Percentiles rank a stretch among this genome's conserved stretches.
These are phyloP conservation scores for Cactoblastis cactorum DNA, from an alignment of 2,888 invertebrate species.

Conservation along the genomic window DNA sequence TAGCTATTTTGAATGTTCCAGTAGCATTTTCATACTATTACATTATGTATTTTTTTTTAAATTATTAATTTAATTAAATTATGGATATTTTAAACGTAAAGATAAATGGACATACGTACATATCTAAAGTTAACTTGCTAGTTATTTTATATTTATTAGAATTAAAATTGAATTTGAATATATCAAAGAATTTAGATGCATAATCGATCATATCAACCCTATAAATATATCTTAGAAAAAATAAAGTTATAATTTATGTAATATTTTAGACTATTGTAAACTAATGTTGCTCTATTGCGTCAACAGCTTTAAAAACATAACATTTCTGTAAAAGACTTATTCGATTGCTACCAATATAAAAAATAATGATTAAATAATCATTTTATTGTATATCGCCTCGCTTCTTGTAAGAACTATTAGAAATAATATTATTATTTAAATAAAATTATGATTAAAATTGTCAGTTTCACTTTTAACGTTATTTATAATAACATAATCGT, in stretches of 20 bases:
- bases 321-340: constrained; percentile 23
- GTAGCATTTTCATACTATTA: no score
- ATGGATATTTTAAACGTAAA: background rate
- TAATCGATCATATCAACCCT: constrained; percentile 35
- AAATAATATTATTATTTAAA: constrained; percentile 46
- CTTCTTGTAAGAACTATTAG: constrained; percentile 47
- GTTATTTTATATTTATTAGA: constrained; percentile 19
- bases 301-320: constrained; percentile 46
- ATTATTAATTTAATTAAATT: no score
- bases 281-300: constrained; percentile 43
- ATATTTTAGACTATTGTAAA: constrained; percentile 17
- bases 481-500: no score
- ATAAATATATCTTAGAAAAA: constrained; percentile 23
- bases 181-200: constrained; percentile 34
- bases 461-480: constrained; percentile 14
- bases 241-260: constrained; percentile 20
- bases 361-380: constrained; percentile 30
- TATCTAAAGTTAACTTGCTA: constrained; percentile 18
- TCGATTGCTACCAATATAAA: constrained; percentile 27
- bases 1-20: background rate
- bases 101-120: constrained; percentile 16
- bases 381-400: constrained; percentile 47
- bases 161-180: constrained; percentile 27
- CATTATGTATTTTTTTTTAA: constrained; percentile 5
- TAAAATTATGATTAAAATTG: constrained; percentile 36